A percentile compares a stretch with the other conserved stretches of the same genome.
These are phyloP conservation scores for Petrolisthes cinctipes DNA, from an alignment of 2,888 invertebrate genomes.

Conservation along the genomic window DNA sequence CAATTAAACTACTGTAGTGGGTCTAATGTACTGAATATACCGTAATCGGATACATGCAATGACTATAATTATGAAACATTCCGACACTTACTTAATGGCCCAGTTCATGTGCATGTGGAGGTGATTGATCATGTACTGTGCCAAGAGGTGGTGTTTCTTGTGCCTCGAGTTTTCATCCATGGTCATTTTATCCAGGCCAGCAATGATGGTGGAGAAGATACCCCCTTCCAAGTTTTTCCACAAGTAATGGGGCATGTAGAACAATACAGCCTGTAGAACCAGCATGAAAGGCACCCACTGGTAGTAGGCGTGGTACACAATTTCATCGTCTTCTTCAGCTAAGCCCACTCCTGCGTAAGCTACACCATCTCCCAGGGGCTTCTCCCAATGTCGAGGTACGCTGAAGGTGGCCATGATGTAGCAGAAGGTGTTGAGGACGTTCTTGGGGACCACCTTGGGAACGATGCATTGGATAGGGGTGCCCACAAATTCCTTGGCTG, in stretches of 20 bases:
- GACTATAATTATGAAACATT: too few species aligned
- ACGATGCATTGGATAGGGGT: constrained; percentile 61
- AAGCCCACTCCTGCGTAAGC: constrained; percentile 77
- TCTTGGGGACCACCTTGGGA: constrained; percentile 49
- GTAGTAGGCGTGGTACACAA: constrained; percentile 87
- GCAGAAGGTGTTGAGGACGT: constrained; percentile 65
- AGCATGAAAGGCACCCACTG: constrained; percentile 95
- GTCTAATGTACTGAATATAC: too few species aligned
- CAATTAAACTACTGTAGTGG: too few species aligned
- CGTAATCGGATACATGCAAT: too few species aligned
- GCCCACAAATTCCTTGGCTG: constrained; percentile 65
- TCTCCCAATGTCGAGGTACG: constrained; percentile 56
- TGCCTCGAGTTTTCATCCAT: constrained; percentile 72
- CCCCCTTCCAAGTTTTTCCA: constrained; percentile 95
- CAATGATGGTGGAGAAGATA: constrained; percentile 87
- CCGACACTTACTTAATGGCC: constrained; percentile 53
- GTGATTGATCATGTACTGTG: constrained; percentile 61
- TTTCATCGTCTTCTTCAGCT: constrained; percentile 76
- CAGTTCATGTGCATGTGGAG: constrained; percentile 63
- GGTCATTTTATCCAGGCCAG: constrained; percentile 80
- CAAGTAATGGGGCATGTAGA: constrained; percentile 74
- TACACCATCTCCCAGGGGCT: constrained; percentile 51
- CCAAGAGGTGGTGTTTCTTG: constrained; percentile 73
- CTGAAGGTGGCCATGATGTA: constrained; percentile 65
- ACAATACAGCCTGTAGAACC: constrained; percentile 72